phyloP scores from a whole-genome alignment of 2,888 invertebrate species.

The Drosophila setosimentum region DNA sequence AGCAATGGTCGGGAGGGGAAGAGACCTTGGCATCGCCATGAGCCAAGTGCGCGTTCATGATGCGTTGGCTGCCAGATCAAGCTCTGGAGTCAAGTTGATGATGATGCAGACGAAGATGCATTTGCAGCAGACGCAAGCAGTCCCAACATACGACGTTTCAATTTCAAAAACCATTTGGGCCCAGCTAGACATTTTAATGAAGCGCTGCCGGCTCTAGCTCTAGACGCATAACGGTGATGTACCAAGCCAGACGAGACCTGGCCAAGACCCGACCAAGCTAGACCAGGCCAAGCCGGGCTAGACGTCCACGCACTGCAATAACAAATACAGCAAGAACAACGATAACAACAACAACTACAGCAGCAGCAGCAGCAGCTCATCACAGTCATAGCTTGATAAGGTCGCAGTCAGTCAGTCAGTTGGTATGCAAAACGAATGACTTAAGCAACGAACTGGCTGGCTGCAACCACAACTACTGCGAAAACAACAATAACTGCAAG shows the following conservation, averaged over 20 bases:
- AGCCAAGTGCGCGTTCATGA: slow-evolving; percentile 57
- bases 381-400: slow-evolving; percentile 59
- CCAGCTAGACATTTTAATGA: slow-evolving; percentile 80
- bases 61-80: slow-evolving; percentile 73
- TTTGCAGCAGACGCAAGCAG: slow-evolving; percentile 51
- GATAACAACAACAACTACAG: slow-evolving; percentile 23
- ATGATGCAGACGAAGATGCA: slow-evolving; percentile 67
- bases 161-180: slow-evolving; percentile 76
- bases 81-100: slow-evolving; percentile 38
- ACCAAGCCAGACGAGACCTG: slow-evolving; percentile 32
- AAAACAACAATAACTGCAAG: slow-evolving; percentile 17
- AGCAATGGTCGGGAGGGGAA: slow-evolving; percentile 20
- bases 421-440: slow-evolving; percentile 69
- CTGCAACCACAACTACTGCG: slow-evolving; percentile 3
- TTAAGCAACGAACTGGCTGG: slow-evolving; percentile 70
- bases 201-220: slow-evolving; percentile 58
- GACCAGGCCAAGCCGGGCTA: slow-evolving; percentile 53
- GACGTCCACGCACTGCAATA: slow-evolving; percentile 61
- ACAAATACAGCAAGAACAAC: slow-evolving; percentile 23
- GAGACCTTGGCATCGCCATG: slow-evolving; percentile 55
- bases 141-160: slow-evolving; percentile 75
- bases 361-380: slow-evolving; percentile 40
- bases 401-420: slow-evolving; percentile 42
- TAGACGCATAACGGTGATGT: slow-evolving; percentile 31
- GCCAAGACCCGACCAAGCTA: slow-evolving; percentile 12